Base-by-base conservation (phyloP, 1,140 invertebrate genomes). In the Lucilia cuprina region DNA sequence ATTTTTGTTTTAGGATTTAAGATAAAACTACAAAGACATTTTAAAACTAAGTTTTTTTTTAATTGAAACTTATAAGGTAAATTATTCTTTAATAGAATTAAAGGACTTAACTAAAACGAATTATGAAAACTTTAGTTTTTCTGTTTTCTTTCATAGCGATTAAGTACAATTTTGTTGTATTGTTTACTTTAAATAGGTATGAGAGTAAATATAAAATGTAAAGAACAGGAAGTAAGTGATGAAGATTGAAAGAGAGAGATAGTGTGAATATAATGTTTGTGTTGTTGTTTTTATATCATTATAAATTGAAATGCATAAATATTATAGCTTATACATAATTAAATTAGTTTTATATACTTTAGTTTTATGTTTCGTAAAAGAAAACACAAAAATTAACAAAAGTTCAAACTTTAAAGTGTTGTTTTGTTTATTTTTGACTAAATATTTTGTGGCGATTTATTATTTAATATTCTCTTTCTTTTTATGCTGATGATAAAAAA, bases 141-240 rank as follows among this genome's bases (percentile, higher is more conserved):
- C 25, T 70, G n/a, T 70, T 21, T 30, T 3, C 25, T 30, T 30
- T 0, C 0, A 21, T 70, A 70, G 19, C n/a, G 60, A 70, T 70
- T 70, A 70, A 70, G 60, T 70, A 70, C 60, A 70, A 70, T 70
- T 70, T 70, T 70, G 17, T 65, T 14, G n/a, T 70, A 21, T 70
- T 70, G 17, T 70, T 30, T 19, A n/a, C 19, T 70, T 70, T 70
- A 19, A 70, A 70, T 70, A 30, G 25, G 25, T 30, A 21, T 70
- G 50, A 55, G 50, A 10, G 12, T 17, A 55, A 55, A n/a, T 55
- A 12, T 19, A 70, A 70, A 70, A n/a, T 55, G 50, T 19, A 70
- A 70, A 70, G 60, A 21, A 21, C 50, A n/a, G 50, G 50, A 30
- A 30, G 25, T 30, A 30, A 30, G 25, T 30, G 25, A n/a, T 14